Evolutionary conservation across 2,888 invertebrate species (phyloP).

Genomic region (Zygaena filipendulae): DNA sequence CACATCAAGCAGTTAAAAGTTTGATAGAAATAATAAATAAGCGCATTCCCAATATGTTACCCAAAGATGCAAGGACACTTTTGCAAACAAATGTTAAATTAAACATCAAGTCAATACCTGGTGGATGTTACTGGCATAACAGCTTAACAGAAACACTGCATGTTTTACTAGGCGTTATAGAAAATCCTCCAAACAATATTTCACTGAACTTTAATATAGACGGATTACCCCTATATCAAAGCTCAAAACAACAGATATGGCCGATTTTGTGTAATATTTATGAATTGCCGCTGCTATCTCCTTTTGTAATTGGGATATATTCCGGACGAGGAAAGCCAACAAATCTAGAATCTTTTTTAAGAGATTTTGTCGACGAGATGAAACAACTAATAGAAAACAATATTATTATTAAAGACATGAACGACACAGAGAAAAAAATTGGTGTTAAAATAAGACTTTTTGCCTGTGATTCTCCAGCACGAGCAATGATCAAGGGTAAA

Average conservation of each 20-base stretch:
- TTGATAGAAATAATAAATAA: no score
- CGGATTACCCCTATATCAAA: slow-evolving; percentile 11
- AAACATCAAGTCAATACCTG: no score
- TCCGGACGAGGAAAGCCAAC: slow-evolving; percentile 7
- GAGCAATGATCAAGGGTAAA: no score
- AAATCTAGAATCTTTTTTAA: slow-evolving; percentile 6
- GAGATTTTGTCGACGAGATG: slow-evolving; percentile 6
- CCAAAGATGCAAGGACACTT: no score
- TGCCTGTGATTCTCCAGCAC: slow-evolving; percentile 13
- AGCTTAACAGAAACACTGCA: slow-evolving; percentile 11
- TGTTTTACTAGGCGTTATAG: slow-evolving; percentile 1
- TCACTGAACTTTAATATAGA: slow-evolving; percentile 11
- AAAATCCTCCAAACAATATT: slow-evolving; percentile 3
- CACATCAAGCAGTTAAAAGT: no score
- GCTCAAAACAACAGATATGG: slow-evolving; percentile 13
- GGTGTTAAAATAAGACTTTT: slow-evolving; percentile 3
- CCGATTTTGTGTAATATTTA: slow-evolving; percentile 12
- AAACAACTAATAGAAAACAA: slow-evolving; percentile 4
- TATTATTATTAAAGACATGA: no score
- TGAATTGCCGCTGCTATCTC: slow-evolving; percentile 8
- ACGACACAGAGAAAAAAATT: neutral
- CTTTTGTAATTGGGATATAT: slow-evolving; percentile 11
- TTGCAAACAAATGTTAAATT: no score
- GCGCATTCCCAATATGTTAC: no score
- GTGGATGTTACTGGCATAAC: slow-evolving; percentile 17